Conservation (phyloP, 1,140 invertebrate genomes). For the Drosophila persimilis region DNA sequence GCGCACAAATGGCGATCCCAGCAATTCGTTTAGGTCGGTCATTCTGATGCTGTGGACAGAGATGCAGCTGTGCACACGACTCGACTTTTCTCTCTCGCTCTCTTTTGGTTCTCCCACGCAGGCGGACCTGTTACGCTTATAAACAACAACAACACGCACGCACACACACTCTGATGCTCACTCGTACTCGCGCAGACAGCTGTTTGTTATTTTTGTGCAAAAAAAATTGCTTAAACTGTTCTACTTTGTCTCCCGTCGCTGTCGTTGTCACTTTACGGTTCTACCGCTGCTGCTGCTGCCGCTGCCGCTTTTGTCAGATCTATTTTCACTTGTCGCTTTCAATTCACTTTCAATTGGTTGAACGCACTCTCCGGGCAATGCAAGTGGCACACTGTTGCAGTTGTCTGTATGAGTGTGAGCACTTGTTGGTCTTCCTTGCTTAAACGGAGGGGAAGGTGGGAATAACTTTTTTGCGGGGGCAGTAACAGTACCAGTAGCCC, state of each 20-base stretch:
- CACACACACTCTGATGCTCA: constrained; percentile 8
- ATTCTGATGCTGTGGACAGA: constrained; percentile 54
- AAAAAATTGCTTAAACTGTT: constrained; percentile 58
- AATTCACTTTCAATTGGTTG: constrained; percentile 73
- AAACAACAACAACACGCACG: constrained; percentile 5
- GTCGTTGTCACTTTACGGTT: constrained; percentile 10
- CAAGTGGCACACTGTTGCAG: not conserved
- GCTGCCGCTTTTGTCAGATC: constrained; percentile 40
- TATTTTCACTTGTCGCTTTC: constrained; percentile 63
- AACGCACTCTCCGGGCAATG: constrained; percentile 32
- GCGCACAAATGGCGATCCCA: constrained; percentile 79
- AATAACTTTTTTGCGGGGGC: too few relatives aligned
- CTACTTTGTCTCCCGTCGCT: constrained; percentile 41
- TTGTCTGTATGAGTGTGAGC: constrained; percentile 24
- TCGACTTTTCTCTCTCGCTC: not conserved
- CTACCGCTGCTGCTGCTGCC: not conserved
- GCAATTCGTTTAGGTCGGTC: constrained; percentile 78
- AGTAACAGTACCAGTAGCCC: not conserved
- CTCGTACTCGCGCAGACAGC: constrained; percentile 28
- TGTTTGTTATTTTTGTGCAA: constrained; percentile 68
- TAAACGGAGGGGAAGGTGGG: too few relatives aligned
- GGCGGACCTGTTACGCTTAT: constrained; percentile 14
- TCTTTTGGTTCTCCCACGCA: constrained; percentile 25
- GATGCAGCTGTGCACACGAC: constrained; percentile 5
- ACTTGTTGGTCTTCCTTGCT: constrained; percentile 61